Base-by-base conservation (phyloP, 2,113 vertebrate genomes). In the Pollachius pollachius region DNA sequence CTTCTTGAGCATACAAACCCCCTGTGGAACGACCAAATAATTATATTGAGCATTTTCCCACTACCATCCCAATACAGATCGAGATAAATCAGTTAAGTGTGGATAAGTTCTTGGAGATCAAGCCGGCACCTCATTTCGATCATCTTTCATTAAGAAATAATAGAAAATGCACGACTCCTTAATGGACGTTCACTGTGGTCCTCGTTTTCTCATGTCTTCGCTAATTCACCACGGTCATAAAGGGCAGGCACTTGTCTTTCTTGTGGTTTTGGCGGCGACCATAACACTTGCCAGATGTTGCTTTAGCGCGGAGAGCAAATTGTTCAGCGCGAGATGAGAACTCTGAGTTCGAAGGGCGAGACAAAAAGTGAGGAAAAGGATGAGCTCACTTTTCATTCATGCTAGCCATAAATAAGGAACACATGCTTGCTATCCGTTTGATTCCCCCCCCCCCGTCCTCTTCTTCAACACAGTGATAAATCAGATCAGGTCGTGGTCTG, bases 331-430 rank as follows among this genome's bases (percentile, higher is more conserved):
- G 80, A 78, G 75, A 87, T 80, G 86, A 66, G 41, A 48, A 13
- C 41, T 48, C 41, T 71, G 72, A 80, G 71, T 12, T 78, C 77
- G 48, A 52, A 76, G 72, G 70, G 68, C 66, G 65, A 82, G 84
- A 82, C 76, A 72, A 63, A 77, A 71, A 70, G 68, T 61, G 81
- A 71, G 56, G 21, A n/a, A 77, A 83, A 88, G 75, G 85, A 90
- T 89, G 87, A 92, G 87, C 84, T 92, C 90, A 90, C 89, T 91
- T 90, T 91, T 90, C 87, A 89, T 89, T 87, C 84, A 76, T 83
- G 84, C 87, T 84, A 80, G 81, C 82, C 84, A 88, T 90, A 89
- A 92, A 93, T 93, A 91, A 86, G 81, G 82, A 92, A 92, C 91
- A 91, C 82, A 88, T 93, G 92, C 81, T 79, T 77, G 56, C 83